Evolutionary conservation across 1,140 invertebrate species (phyloP).

Genomic region (Eurosta solidaginis): DNA sequence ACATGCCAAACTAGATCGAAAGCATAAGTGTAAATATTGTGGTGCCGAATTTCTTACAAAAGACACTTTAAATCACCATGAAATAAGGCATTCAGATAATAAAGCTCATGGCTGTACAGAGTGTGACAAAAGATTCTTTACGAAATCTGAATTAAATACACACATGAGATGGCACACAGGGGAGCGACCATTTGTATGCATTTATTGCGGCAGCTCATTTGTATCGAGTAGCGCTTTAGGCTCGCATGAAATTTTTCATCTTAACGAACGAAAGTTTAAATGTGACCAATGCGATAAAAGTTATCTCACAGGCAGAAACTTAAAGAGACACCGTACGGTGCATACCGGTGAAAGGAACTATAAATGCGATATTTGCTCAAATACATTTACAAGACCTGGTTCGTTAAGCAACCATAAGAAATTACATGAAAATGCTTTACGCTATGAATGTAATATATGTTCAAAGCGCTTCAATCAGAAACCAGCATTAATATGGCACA

Average conservation of each 20-base stretch:
- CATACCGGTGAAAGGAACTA: conserved; percentile 83
- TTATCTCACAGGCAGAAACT: conserved; percentile 45
- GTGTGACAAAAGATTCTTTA: conserved; percentile 60
- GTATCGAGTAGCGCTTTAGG: not conserved
- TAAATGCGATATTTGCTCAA: conserved; percentile 72
- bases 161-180: conserved; percentile 60
- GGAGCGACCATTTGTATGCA: conserved; percentile 33
- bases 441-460: conserved; percentile 69
- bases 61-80: conserved; percentile 11
- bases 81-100: conserved; percentile 17
- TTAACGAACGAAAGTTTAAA: conserved; percentile 42
- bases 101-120: not conserved
- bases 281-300: conserved; percentile 45
- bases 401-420: conserved; percentile 82
- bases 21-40: conserved; percentile 33
- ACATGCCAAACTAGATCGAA: not conserved
- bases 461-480: conserved; percentile 36
- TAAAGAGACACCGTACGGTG: conserved; percentile 66
- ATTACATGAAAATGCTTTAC: conserved; percentile 81
- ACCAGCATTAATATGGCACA: not conserved
- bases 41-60: not conserved
- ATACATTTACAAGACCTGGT: conserved; percentile 81
- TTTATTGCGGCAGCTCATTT: conserved; percentile 24
- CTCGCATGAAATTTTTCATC: conserved; percentile 14
- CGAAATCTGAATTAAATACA: conserved; percentile 60